A percentile compares a stretch with the other conserved stretches of the same genome.
Conservation (phyloP, 2,797 vertebrate genomes). For the Scyliorhinus canicula region DNA sequence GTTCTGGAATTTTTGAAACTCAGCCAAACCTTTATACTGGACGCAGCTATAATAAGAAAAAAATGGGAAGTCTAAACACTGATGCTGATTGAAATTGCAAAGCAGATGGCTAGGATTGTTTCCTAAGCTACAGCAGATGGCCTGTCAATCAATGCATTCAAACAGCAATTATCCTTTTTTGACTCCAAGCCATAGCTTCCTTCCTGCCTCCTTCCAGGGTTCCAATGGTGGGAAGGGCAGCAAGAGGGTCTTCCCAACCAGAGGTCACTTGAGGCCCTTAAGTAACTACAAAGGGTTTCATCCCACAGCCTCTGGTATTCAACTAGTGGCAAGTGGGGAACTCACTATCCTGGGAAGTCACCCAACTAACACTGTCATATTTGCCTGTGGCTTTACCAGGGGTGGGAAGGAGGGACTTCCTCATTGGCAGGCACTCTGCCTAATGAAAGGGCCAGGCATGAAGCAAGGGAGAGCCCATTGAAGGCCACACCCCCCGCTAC, state of each 20-base stretch:
- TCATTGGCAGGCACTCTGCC: too few relatives aligned
- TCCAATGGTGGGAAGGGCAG: too few relatives aligned
- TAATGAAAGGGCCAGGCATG: too few relatives aligned
- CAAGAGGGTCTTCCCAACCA: too few relatives aligned
- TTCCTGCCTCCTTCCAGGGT: too few relatives aligned
- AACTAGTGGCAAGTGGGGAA: background rate
- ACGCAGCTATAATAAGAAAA: background rate
- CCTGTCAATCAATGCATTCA: background rate
- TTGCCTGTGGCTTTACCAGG: too few relatives aligned
- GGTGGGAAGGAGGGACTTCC: too few relatives aligned
- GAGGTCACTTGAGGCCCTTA: background rate
- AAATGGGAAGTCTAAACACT: background rate
- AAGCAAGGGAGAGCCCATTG: background rate
- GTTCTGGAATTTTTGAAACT: background rate
- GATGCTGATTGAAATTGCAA: background rate
- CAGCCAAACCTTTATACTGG: background rate
- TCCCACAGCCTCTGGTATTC: background rate
- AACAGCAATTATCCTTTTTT: background rate
- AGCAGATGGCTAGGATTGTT: background rate
- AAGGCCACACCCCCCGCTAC: too few relatives aligned
- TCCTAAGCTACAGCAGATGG: too few relatives aligned
- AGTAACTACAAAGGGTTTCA: background rate
- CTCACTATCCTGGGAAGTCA: too few relatives aligned
- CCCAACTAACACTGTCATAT: too few relatives aligned
- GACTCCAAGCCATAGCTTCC: too few relatives aligned